Conservation (phyloP, 2,888 invertebrate species). For the Drosophila barbarae region DNA sequence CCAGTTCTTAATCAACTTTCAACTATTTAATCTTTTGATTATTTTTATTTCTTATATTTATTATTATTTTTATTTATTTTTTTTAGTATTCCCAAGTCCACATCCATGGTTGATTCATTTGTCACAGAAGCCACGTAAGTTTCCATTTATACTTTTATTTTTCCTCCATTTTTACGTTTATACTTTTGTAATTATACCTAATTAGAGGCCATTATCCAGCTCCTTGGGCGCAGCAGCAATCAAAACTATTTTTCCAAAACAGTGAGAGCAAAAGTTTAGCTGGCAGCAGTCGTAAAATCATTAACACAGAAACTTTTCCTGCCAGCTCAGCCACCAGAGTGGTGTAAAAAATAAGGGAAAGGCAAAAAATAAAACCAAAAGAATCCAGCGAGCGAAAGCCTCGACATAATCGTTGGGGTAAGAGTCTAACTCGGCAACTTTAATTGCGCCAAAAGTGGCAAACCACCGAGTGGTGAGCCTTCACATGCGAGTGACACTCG, state of each 20-base stretch:
- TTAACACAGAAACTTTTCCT: slow-evolving; percentile 24
- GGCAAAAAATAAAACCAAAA: slow-evolving; percentile 2
- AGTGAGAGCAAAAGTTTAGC: slow-evolving; percentile 19
- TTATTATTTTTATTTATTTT: slow-evolving; percentile 16
- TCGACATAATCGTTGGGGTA: slow-evolving; percentile 48
- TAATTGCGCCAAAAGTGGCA: slow-evolving; percentile 55
- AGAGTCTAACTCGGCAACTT: slow-evolving; percentile 56
- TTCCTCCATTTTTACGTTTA: slow-evolving; percentile 14
- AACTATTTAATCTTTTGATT: slow-evolving; percentile 6
- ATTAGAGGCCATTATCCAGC: slow-evolving; percentile 24
- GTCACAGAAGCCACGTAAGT: slow-evolving; percentile 76
- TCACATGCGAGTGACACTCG: slow-evolving; percentile 44
- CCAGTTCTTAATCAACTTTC: background rate
- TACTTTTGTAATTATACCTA: slow-evolving; percentile 15
- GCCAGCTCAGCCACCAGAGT: slow-evolving; percentile 21
- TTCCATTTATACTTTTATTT: slow-evolving; percentile 10
- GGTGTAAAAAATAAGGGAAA: background rate
- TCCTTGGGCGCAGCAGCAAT: slow-evolving; percentile 4
- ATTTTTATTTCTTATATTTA: slow-evolving; percentile 20
- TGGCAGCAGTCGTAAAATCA: slow-evolving; percentile 38
- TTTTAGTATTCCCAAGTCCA: slow-evolving; percentile 59
- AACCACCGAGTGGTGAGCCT: background rate
- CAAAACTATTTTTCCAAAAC: slow-evolving; percentile 19
- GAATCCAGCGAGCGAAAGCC: slow-evolving; percentile 1
- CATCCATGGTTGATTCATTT: slow-evolving; percentile 73